Conservation (phyloP, 2,888 invertebrate genomes). For the Amblyjoppa proteus region DNA sequence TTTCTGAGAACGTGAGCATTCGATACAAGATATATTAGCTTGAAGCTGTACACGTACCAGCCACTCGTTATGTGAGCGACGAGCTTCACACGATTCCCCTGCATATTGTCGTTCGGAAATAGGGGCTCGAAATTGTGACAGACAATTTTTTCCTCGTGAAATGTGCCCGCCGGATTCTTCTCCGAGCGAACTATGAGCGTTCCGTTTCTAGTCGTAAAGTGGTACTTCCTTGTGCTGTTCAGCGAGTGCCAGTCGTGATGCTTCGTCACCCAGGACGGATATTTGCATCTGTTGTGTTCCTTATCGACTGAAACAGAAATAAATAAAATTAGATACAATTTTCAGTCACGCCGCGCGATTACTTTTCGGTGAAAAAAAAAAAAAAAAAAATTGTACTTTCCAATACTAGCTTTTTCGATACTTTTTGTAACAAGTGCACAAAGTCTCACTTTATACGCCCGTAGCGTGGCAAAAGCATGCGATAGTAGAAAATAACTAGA, state of each 20-base stretch:
- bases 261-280: slow-evolving; percentile 92
- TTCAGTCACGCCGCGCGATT: neutral
- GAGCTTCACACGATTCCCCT: slow-evolving; percentile 87
- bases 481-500: no score
- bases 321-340: slow-evolving; percentile 20
- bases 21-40: neutral
- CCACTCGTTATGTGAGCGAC: slow-evolving; percentile 92
- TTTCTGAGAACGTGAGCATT: neutral
- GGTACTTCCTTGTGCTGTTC: slow-evolving; percentile 90
- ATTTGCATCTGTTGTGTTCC: slow-evolving; percentile 91
- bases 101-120: slow-evolving; percentile 78
- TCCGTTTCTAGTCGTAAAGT: slow-evolving; percentile 91
- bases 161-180: slow-evolving; percentile 75
- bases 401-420: no score
- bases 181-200: slow-evolving; percentile 87
- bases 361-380: neutral
- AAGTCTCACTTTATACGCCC: no score
- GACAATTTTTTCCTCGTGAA: slow-evolving; percentile 82
- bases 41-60: slow-evolving; percentile 87
- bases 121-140: slow-evolving; percentile 81
- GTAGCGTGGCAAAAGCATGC: no score
- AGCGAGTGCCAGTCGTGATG: slow-evolving; percentile 93
- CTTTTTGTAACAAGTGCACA: no score
- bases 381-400: slow-evolving; percentile 7
- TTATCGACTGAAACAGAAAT: slow-evolving; percentile 88